phyloP scores from a whole-genome alignment of 2,113 vertebrate species.

The Mormyrus iriodes region DNA sequence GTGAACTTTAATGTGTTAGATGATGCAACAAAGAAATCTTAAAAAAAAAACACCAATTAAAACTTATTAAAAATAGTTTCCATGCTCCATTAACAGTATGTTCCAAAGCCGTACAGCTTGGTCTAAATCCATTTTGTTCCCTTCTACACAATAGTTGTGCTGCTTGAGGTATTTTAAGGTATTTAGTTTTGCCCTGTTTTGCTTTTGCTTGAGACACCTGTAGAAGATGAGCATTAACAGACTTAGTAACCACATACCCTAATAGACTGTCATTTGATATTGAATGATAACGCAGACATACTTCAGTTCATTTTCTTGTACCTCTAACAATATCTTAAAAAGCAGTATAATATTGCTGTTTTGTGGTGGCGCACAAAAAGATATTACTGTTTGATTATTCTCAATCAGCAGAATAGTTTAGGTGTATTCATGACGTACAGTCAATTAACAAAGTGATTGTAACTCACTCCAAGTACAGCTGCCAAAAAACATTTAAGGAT shows the following conservation, averaged over 20 bases:
- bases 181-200: neutral
- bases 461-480: neutral
- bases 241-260: neutral
- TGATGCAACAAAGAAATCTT: neutral
- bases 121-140: neutral
- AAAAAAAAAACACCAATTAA: neutral
- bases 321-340: neutral
- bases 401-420: conserved; percentile 13
- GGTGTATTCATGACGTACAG: neutral
- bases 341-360: neutral
- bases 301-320: neutral
- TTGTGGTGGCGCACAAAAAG: neutral
- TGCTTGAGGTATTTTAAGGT: neutral
- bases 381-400: conserved; percentile 12
- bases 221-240: neutral
- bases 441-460: conserved; percentile 15
- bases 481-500: neutral
- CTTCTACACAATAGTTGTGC: neutral
- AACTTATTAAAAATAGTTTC: neutral
- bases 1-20: neutral
- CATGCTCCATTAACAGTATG: neutral
- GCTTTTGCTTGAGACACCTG: neutral
- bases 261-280: neutral
- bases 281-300: conserved; percentile 1
- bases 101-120: neutral